Evolutionary conservation across 2,113 vertebrate species (phyloP).

Genomic region (Gobio gobio): DNA sequence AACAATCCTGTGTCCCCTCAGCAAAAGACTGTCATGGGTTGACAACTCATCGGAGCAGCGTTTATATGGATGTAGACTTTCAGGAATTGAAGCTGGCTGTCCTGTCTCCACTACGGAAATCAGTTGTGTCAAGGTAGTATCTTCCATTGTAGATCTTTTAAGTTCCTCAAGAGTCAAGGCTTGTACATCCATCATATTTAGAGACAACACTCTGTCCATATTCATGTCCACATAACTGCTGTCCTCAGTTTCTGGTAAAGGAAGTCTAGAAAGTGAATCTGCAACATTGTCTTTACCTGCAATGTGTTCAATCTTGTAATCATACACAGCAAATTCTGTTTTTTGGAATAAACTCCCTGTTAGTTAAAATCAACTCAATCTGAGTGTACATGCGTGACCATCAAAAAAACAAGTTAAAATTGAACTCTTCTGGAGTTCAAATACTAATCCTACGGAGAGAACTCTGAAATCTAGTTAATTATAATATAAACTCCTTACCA

Average conservation of each 20-base stretch:
- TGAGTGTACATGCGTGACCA: too few relatives aligned
- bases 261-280: not conserved
- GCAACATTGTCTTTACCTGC: too few relatives aligned
- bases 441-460: too few relatives aligned
- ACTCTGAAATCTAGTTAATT: too few relatives aligned
- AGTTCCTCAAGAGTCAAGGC: not conserved
- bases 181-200: not conserved
- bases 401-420: too few relatives aligned
- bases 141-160: not conserved
- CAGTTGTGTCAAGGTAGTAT: not conserved
- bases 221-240: conserved; percentile 30
- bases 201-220: conserved; percentile 28
- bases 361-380: too few relatives aligned
- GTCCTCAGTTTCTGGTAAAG: conserved; percentile 16
- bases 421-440: too few relatives aligned
- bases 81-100: not conserved
- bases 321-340: too few relatives aligned
- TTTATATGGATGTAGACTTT: not conserved
- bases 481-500: too few relatives aligned
- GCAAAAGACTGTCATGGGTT: not conserved
- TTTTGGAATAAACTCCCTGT: too few relatives aligned
- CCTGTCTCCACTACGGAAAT: not conserved
- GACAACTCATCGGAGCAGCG: not conserved
- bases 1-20: not conserved
- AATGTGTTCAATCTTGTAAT: too few relatives aligned